Evolutionary conservation across 2,888 invertebrate genomes (phyloP), one percentile per base, ranked within the genome.

Genomic region (Drosophila monieri): DNA sequence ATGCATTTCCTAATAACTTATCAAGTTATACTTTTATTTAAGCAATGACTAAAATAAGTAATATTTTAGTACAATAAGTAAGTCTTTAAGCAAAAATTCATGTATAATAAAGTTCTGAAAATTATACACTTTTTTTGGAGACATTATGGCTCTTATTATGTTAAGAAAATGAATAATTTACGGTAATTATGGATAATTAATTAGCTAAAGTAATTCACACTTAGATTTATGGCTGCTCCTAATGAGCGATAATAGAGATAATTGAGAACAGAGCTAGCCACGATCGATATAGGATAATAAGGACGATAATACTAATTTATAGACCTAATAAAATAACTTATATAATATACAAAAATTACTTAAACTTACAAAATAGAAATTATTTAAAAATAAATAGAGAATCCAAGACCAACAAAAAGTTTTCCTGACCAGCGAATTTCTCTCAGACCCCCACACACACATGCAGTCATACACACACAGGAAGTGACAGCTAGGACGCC

Each of bases 401-500:
- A 39, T 23, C 6, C 6, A 6, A 35, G 4, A 35, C 5, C 6
- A n/a, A 10, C n/a, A 27, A 27, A 39, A 10, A 25, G 14, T 61
- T 41, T 48, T 48, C 49, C 49, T 14, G 71, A 73, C 62, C 77
- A 77, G 76, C 78, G 73, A 76, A 67, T 65, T 79, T 75, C 69
- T 51, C 65, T 56, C 43, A 49, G 51, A 55, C 43, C 39, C 15
- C 52, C 48, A 57, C 32, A 46, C 56, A 75, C 71, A 81, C 15
- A 15, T 3, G 6, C 8, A 15, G 8, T 12, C 39, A 32, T 14
- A 48, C 46, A 58, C 35, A 49, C 56, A 75, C 71, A 81, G 84
- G 84, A 87, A 87, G 76, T 81, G 83, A 74, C 85, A 79, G 83
- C 71, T 73, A 60, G 55, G 37, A 43, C 21, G 37, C 47, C 37